These are phyloP conservation scores for Cyclophora albipunctata DNA, from an alignment of 2,888 invertebrate species.

Conservation along the genomic window DNA sequence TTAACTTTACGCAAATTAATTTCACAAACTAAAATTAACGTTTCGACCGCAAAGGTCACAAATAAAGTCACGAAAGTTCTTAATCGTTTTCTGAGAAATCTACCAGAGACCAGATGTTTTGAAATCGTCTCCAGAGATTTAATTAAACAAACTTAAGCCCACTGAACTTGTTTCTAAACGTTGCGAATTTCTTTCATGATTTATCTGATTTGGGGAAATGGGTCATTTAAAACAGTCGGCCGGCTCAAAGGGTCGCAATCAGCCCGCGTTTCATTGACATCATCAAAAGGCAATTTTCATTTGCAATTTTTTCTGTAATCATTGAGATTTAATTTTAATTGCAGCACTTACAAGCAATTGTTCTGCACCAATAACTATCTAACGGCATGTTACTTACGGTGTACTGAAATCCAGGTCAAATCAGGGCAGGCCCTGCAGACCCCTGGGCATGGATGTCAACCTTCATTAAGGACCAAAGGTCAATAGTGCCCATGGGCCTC, in stretches of 20 bases:
- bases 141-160: slow-evolving; percentile 48
- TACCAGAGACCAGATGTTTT: slow-evolving; percentile 43
- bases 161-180: slow-evolving; percentile 41
- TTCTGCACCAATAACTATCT: too few species aligned
- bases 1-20: slow-evolving; percentile 6
- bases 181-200: slow-evolving; percentile 18
- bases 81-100: slow-evolving; percentile 19
- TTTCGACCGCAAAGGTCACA: slow-evolving; percentile 16
- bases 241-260: neutral
- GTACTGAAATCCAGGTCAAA: neutral
- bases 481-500: slow-evolving; percentile 39
- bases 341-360: too few species aligned
- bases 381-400: too few species aligned
- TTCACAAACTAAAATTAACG: slow-evolving; percentile 9
- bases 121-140: slow-evolving; percentile 50
- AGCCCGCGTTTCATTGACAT: too few species aligned
- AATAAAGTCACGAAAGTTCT: slow-evolving; percentile 31
- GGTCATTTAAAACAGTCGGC: neutral
- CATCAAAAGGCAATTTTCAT: too few species aligned
- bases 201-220: neutral
- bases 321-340: too few species aligned
- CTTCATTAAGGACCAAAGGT: slow-evolving; percentile 58
- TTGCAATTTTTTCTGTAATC: too few species aligned
- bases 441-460: slow-evolving; percentile 43
- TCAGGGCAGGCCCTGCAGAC: slow-evolving; percentile 37